Evolutionary conservation across 2,113 vertebrate species (phyloP), one percentile per base, ranked within the genome.

Genomic region (Argyrosomus japonicus): DNA sequence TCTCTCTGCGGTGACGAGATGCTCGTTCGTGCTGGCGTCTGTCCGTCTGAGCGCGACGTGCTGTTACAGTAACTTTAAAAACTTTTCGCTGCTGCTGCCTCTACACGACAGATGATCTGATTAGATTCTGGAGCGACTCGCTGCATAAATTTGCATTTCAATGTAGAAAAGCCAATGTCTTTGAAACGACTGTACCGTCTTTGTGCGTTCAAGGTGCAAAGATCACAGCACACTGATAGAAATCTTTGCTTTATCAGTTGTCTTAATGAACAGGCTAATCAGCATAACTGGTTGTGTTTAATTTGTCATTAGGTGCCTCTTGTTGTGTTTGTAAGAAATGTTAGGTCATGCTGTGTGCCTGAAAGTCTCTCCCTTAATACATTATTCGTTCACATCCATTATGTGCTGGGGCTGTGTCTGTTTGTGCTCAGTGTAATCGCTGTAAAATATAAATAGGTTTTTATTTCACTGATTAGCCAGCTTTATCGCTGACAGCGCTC

Each of bases 81-180:
- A 80, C 61, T 69, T 79, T 64, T 11, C 19, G 1, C 21, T 18
- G 9, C 72, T 25, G 25, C 40, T 70, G 15, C 19, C 13, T 45
- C 72, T 2, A 9, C 54, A 56, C n/a, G 78, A 9, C 62, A 47
- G 72, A 83, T 87, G 48, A 85, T 76, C 77, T 32, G 50, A 79
- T 85, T 76, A 72, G 77, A 76, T 79, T 65, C 27, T 5, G 14
- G 9, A 45, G 45, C 18, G 32, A 32, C 17, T 36, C 6, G 15
- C 17, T 58, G 78, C 61, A 86, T 78, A 36, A 4, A 85, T 90
- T 84, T 77, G 58, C 81, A 89, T 86, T 64, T 88, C 27, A 81
- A 82, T 82, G 65, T 14, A 51, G 19, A 74, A 68, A 75, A 36
- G 8, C 14, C 27, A 21, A 83, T 61, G 85, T 65, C 68, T 83